Evolutionary conservation across 2,888 invertebrate species (phyloP), one percentile per base, ranked within the genome.

Genomic region (Uropetala carovei): DNA sequence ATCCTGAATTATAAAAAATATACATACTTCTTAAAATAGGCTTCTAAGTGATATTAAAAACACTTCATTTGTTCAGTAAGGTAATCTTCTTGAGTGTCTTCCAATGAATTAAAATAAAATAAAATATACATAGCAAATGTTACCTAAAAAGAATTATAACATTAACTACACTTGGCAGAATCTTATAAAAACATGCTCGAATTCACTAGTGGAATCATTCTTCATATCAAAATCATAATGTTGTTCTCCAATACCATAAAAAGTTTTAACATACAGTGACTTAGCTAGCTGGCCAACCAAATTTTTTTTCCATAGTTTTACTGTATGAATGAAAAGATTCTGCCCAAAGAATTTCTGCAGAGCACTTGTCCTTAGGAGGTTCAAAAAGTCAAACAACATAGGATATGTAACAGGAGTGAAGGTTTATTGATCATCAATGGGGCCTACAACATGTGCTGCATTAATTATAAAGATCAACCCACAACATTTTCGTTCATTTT

Each of bases 401-500:
- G 56, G 89, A 89, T 89, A 89, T 89, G 89, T 89, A 89, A 89
- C 89, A 89, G 89, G 89, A 89, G 30, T 64, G 89, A 64, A 89
- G 43, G 64, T 89, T 89, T 89, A 89, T 89, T 89, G 60, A 89
- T 89, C 89, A 60, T 89, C 89, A 89, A 60, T 64, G 89, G 89
- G 89, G 89, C 89, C 89, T 89, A 89, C 89, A 89, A 89, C 89
- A 89, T 89, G 58, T 89, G 64, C 68, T 89, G 89, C 64, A 68
- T 89, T 75, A 89, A 68, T 60, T 68, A 89, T 89, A 89, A 68
- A 64, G 89, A 43, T 89, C 64, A 89, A 89, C 89, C 89, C 89
- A 89, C 89, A 89, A 64, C 89, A 68, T 86, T 86, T 43, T 89
- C 64, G 43, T 89, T 89, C 60, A 64, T 89, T 89, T 89, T 64